These are phyloP conservation scores for Eolophus roseicapilla DNA, from an alignment of 2,113 vertebrate genomes.

Conservation along the genomic window DNA sequence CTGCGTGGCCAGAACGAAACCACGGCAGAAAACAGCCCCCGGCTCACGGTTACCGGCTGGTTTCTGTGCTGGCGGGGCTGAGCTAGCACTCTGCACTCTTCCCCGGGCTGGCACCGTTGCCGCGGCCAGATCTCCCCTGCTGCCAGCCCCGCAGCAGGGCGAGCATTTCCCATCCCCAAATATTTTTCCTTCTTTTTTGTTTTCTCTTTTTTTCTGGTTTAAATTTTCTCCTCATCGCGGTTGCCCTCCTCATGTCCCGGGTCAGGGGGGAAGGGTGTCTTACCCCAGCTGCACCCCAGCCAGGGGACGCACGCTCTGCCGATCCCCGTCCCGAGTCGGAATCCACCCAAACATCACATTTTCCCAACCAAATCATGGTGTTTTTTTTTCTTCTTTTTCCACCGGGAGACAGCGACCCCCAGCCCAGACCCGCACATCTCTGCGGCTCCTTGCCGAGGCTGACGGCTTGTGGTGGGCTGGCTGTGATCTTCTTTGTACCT, in stretches of 20 bases:
- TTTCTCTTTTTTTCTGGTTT: background rate
- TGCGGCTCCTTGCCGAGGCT: background rate
- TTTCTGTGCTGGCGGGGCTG: background rate
- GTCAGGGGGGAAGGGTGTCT: background rate
- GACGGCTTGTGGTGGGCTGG: background rate
- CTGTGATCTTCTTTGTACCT: slow-evolving; percentile 38
- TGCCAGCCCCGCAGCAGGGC: background rate
- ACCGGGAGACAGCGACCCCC: background rate
- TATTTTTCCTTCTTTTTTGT: background rate
- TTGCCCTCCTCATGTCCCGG: background rate
- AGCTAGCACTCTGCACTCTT: background rate
- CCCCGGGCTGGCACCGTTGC: background rate
- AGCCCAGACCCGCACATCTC: background rate
- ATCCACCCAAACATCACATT: background rate
- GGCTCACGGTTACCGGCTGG: background rate
- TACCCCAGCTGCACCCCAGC: background rate
- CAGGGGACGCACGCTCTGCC: background rate
- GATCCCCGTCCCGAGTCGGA: background rate
- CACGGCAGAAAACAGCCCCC: too few relatives aligned
- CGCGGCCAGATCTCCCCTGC: background rate
- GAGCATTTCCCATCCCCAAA: background rate
- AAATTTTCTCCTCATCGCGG: background rate
- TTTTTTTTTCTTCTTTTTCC: background rate
- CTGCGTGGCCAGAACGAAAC: background rate
- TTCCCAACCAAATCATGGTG: background rate